Evolutionary conservation across 2,888 invertebrate species (phyloP).

Genomic region (Herminia tarsipennalis): DNA sequence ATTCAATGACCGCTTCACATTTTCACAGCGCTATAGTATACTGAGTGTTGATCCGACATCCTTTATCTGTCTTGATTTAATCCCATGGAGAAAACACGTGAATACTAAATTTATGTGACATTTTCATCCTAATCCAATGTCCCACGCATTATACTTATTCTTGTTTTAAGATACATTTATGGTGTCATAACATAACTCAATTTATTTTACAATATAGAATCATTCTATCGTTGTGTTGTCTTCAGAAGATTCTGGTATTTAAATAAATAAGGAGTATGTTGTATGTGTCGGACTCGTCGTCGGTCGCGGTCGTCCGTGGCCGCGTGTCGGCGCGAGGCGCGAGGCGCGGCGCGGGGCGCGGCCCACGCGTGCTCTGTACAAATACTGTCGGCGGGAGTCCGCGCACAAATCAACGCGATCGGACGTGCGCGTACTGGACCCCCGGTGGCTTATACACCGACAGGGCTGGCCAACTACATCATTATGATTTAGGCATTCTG

Average conservation of each 20-base stretch:
- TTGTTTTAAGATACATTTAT: conserved; percentile 3
- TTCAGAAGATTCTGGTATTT: not conserved
- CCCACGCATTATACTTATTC: conserved; percentile 7
- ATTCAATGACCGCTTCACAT: conserved; percentile 2
- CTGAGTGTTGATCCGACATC: no score
- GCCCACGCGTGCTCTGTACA: conserved; percentile 70
- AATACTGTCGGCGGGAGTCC: conserved; percentile 80
- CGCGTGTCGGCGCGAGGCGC: conserved; percentile 12
- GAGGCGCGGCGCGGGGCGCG: conserved; percentile 37
- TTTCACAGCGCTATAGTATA: not conserved
- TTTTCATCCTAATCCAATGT: conserved; percentile 7
- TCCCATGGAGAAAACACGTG: conserved; percentile 7
- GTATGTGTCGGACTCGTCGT: conserved; percentile 10
- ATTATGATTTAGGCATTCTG: not conserved
- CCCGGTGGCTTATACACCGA: conserved; percentile 55
- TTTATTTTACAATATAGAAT: conserved; percentile 1
- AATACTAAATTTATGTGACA: conserved; percentile 10
- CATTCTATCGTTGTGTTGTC: not conserved
- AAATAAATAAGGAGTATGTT: conserved; percentile 5
- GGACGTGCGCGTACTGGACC: conserved; percentile 65
- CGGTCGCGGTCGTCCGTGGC: no score
- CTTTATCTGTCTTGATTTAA: conserved; percentile 3
- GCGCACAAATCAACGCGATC: conserved; percentile 80
- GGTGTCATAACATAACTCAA: not conserved
- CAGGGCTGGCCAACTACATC: conserved; percentile 57